Conservation (phyloP, 2,888 invertebrate genomes). For the Acleris sparsana region DNA sequence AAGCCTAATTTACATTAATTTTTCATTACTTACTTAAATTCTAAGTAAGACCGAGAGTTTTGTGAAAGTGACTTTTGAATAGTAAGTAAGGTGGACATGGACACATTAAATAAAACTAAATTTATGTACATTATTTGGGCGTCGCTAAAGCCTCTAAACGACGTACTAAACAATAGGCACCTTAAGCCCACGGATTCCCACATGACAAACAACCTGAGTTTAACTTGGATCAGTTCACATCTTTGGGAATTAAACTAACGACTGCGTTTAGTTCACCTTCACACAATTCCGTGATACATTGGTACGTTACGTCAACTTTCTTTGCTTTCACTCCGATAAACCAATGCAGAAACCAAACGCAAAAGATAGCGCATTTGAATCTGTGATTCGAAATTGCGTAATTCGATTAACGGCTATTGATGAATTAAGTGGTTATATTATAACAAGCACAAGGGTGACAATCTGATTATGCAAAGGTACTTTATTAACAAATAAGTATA, state of each 20-base stretch:
- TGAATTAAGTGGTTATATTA: background rate
- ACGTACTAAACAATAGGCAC: slow-evolving; percentile 24
- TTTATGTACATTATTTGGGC: background rate
- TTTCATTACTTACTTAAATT: slow-evolving; percentile 23
- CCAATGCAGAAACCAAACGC: slow-evolving; percentile 7
- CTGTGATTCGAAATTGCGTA: background rate
- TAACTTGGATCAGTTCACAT: slow-evolving; percentile 1
- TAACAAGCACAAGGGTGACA: background rate
- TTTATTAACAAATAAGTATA: background rate
- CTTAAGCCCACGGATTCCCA: slow-evolving; percentile 17
- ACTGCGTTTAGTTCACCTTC: slow-evolving; percentile 14
- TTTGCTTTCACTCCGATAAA: slow-evolving; percentile 22
- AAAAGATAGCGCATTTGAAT: slow-evolving; percentile 14
- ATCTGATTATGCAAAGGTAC: background rate
- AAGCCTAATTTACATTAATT: slow-evolving; percentile 19
- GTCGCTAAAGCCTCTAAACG: slow-evolving; percentile 6
- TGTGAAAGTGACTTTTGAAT: slow-evolving; percentile 20
- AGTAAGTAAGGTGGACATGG: background rate
- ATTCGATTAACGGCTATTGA: background rate
- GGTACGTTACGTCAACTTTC: slow-evolving; percentile 5
- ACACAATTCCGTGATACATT: background rate
- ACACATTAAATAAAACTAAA: background rate
- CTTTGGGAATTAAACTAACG: slow-evolving; percentile 20
- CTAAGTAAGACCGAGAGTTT: background rate
- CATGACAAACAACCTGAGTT: slow-evolving; percentile 4